phyloP scores from a whole-genome alignment of 2,797 vertebrate species.

The Mus caroli region DNA sequence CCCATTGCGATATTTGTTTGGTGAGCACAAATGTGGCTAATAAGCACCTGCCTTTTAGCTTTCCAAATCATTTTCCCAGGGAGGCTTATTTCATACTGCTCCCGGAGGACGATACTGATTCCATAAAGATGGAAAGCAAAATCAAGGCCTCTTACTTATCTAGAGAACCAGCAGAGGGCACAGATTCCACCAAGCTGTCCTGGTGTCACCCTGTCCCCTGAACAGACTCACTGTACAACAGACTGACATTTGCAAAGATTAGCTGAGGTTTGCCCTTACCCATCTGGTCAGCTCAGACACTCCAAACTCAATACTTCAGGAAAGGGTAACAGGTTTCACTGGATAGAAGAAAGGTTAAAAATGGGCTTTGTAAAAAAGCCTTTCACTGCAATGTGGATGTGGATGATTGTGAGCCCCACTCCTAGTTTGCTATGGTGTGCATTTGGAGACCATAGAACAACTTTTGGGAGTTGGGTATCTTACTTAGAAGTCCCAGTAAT shows the following conservation, averaged over 20 bases:
- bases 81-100: conserved; percentile 33
- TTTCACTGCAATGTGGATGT: not conserved
- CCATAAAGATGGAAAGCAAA: not conserved
- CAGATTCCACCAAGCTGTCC: not conserved
- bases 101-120: not conserved
- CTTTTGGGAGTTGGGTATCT: not conserved
- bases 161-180: conserved; percentile 21
- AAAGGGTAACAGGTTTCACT: not conserved
- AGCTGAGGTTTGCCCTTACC: not conserved
- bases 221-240: conserved; percentile 15
- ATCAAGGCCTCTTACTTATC: conserved; percentile 48
- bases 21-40: not conserved
- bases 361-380: not conserved
- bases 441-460: not conserved
- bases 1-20: not conserved
- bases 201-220: not conserved
- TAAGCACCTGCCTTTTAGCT: not conserved
- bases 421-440: not conserved
- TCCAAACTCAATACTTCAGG: not conserved
- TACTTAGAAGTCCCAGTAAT: not conserved
- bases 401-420: not conserved
- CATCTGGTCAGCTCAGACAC: too few species aligned
- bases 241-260: not conserved
- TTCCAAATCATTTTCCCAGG: not conserved
- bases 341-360: not conserved